These are phyloP conservation scores for Meda fulgida DNA, from an alignment of 2,797 vertebrate species.

Conservation along the genomic window DNA sequence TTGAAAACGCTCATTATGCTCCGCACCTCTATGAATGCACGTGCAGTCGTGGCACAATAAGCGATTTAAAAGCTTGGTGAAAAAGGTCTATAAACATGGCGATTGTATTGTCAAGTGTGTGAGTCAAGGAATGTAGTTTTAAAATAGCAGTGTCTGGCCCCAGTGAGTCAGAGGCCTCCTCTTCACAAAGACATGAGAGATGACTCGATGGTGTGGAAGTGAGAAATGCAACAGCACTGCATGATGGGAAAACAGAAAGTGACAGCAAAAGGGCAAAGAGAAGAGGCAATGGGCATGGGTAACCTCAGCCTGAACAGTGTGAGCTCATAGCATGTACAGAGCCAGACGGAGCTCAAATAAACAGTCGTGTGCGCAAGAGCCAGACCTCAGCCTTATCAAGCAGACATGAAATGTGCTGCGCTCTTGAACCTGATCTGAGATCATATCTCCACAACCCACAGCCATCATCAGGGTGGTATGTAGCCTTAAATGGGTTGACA, in stretches of 20 bases:
- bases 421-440: slow-evolving; percentile 41
- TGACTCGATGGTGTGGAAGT: slow-evolving; percentile 47
- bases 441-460: slow-evolving; percentile 46
- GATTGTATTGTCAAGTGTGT: background rate
- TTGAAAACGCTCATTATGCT: too few species aligned
- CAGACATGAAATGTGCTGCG: slow-evolving; percentile 47
- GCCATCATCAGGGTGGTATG: slow-evolving; percentile 40
- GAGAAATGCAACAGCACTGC: slow-evolving; percentile 40
- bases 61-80: too few species aligned
- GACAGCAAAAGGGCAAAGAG: background rate
- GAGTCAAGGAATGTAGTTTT: background rate
- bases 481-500: slow-evolving; percentile 52
- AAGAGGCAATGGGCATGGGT: slow-evolving; percentile 35
- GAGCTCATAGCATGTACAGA: slow-evolving; percentile 48
- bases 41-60: too few species aligned
- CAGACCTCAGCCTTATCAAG: slow-evolving; percentile 56
- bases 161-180: slow-evolving; percentile 12
- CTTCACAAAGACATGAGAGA: slow-evolving; percentile 46
- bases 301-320: slow-evolving; percentile 50
- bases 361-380: slow-evolving; percentile 29
- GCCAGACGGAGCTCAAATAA: slow-evolving; percentile 60
- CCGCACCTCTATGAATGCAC: too few species aligned
- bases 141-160: background rate
- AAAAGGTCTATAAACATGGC: too few species aligned
- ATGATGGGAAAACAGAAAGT: slow-evolving; percentile 20